These are phyloP conservation scores for Tachystola acroxantha DNA, from an alignment of 2,888 invertebrate species.

Conservation along the genomic window DNA sequence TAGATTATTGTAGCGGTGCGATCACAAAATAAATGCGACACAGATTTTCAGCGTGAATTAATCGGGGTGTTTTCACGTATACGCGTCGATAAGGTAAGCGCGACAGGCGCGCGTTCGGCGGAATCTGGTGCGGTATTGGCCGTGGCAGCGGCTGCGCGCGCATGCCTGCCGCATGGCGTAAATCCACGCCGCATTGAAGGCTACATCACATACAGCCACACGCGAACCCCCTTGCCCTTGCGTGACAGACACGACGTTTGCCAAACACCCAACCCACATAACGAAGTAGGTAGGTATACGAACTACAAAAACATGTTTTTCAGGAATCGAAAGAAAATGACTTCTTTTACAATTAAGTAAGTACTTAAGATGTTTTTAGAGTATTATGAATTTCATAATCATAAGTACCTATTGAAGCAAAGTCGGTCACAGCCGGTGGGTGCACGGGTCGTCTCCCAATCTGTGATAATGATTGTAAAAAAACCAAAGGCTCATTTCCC, in stretches of 20 bases:
- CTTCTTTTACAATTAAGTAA: no score
- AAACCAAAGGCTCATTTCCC: no score
- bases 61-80: slow-evolving; percentile 37
- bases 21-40: slow-evolving; percentile 22
- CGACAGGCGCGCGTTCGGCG: slow-evolving; percentile 50
- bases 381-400: no score
- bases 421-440: no score
- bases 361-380: no score
- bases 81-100: slow-evolving; percentile 51
- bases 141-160: slow-evolving; percentile 44
- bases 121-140: slow-evolving; percentile 52
- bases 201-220: not conserved
- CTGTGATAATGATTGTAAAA: no score
- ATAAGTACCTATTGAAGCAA: no score
- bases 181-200: slow-evolving; percentile 10
- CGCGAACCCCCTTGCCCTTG: not conserved
- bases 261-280: no score
- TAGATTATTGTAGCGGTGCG: not conserved
- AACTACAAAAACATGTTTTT: no score
- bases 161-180: slow-evolving; percentile 31
- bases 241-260: not conserved
- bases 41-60: slow-evolving; percentile 22
- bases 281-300: no score
- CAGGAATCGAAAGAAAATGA: no score
- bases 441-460: no score